Percentiles rank a stretch among this genome's conserved stretches.
phyloP scores from a whole-genome alignment of 2,888 invertebrate genomes.

The Volucella inflata region DNA sequence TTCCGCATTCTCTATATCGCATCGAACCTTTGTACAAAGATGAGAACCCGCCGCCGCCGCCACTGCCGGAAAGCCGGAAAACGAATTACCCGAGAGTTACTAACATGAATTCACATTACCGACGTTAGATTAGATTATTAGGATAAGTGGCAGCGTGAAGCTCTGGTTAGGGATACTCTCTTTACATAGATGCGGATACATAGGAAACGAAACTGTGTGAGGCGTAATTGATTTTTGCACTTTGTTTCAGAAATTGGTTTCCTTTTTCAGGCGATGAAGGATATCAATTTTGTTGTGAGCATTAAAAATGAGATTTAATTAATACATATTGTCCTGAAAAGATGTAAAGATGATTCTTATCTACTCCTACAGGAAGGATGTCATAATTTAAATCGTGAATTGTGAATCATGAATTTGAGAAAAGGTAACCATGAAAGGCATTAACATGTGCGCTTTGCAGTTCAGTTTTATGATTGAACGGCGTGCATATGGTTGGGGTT shows the following conservation, averaged over 20 bases:
- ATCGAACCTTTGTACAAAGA: constrained; percentile 25
- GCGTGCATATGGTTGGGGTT: too few species aligned
- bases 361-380: too few species aligned
- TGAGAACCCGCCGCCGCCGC: too few species aligned
- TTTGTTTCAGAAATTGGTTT: constrained; percentile 66
- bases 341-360: not conserved
- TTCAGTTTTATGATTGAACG: too few species aligned
- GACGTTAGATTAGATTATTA: constrained; percentile 72
- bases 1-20: constrained; percentile 41
- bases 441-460: too few species aligned
- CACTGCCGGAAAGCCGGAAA: constrained; percentile 39
- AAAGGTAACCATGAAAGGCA: too few species aligned
- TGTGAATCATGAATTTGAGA: too few species aligned
- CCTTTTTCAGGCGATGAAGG: constrained; percentile 44
- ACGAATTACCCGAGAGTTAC: constrained; percentile 69
- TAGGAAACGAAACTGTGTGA: constrained; percentile 56
- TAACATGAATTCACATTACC: constrained; percentile 72
- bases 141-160: constrained; percentile 65
- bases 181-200: constrained; percentile 42
- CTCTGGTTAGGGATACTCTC: too few species aligned
- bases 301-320: constrained; percentile 49
- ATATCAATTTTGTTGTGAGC: constrained; percentile 42
- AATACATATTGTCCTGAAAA: constrained; percentile 6
- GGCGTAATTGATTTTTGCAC: constrained; percentile 73
- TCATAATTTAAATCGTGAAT: too few species aligned